A percentile compares a stretch with the other conserved stretches of the same genome.
Evolutionary conservation across 2,888 invertebrate species (phyloP).

Genomic region (Ferdinandea cuprea): DNA sequence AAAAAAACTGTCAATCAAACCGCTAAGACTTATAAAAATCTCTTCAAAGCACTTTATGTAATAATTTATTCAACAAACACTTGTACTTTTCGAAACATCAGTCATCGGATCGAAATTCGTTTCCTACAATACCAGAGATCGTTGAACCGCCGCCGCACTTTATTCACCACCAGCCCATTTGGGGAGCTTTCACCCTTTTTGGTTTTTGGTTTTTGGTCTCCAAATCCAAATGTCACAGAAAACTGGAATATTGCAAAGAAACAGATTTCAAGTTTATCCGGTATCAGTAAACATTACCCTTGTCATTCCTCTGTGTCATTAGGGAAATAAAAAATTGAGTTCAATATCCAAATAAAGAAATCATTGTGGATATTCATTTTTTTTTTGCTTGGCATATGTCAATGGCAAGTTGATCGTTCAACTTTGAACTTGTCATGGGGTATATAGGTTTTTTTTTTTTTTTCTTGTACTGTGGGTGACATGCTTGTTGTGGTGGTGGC

Average conservation of each 20-base stretch:
- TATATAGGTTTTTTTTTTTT: slow-evolving; percentile 1
- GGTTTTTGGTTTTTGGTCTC: neutral
- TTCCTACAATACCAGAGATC: slow-evolving; percentile 10
- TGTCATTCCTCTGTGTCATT: slow-evolving; percentile 62
- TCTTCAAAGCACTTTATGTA: neutral
- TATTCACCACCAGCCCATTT: slow-evolving; percentile 16
- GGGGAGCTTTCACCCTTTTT: slow-evolving; percentile 59
- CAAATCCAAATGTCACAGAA: slow-evolving; percentile 3
- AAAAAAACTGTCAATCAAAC: too few species aligned
- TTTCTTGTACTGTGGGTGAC: slow-evolving; percentile 31
- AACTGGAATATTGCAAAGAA: slow-evolving; percentile 57
- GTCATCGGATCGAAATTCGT: neutral
- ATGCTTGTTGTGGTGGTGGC: slow-evolving; percentile 33
- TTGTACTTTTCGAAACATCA: neutral
- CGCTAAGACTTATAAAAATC: too few species aligned
- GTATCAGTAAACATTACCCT: slow-evolving; percentile 34
- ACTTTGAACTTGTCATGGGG: slow-evolving; percentile 61
- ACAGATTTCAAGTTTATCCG: slow-evolving; percentile 70
- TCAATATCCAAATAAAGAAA: slow-evolving; percentile 74
- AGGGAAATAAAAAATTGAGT: slow-evolving; percentile 73
- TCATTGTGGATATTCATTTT: slow-evolving; percentile 61
- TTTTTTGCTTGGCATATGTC: slow-evolving; percentile 46
- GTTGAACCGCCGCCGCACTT: slow-evolving; percentile 18
- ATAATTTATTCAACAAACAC: slow-evolving; percentile 15
- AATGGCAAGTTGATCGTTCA: slow-evolving; percentile 73